Evolutionary conservation across 1,140 invertebrate species (phyloP), one percentile per base, ranked within the genome.

Genomic region (Kradibia gibbosae): DNA sequence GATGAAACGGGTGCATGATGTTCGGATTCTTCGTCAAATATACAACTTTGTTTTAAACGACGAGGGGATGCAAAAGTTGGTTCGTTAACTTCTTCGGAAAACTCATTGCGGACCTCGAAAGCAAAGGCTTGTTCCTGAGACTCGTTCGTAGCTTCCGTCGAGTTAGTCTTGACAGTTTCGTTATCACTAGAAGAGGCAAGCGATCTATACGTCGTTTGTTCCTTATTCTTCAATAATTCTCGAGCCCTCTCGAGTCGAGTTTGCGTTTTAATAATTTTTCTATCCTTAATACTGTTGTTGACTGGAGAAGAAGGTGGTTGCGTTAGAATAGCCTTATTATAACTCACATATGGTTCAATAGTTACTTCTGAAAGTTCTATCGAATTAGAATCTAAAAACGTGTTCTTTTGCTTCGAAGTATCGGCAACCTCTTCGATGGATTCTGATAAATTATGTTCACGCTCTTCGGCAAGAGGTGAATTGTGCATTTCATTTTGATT

Each of bases 1-100:
- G 83, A 85, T 8, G 85, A 83, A 84, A 83, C 11, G 80, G 85
- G 15, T 85, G 84, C 15, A 73, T 78, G 39, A 34, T 57, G 65
- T 25, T 79, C 50, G 4, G 53, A 31, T 84, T 79, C 1, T 82
- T 74, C n/a, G 79, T 73, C 28, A 82, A 81, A 57, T 57, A 82
- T 8, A 72, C 36, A 62, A 65, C 28, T 42, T 81, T 57, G n/a
- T 53, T 74, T 50, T 13, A 22, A 71, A 42, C 10, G 62, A 67
- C 45, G 13, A 53, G 45, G 4, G 42, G 15, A 11, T 28, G 53
- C 50, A 78, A 71, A 78, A 7, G n/a, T 45, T 73, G 50, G 8
- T 28, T 73, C 42, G 34, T 17, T 74, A 62, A 8, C 25, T 71
- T n/a, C 10, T 71, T 57, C 10, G 72, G 28, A 28, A 39, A 57